These are phyloP conservation scores for Xyrauchen texanus DNA, from an alignment of 2,113 vertebrate genomes.

Conservation along the genomic window DNA sequence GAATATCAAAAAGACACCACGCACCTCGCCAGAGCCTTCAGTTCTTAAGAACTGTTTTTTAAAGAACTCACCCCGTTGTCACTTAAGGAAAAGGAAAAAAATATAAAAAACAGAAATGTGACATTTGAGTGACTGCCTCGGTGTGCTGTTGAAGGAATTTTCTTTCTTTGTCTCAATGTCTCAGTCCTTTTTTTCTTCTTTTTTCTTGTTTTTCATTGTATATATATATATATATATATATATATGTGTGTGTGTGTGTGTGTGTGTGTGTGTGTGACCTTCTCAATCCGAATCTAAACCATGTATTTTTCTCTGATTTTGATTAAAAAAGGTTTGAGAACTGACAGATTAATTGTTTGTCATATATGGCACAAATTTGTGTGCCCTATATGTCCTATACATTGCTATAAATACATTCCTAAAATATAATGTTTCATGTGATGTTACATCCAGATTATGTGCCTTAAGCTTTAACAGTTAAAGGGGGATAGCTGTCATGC, in stretches of 20 bases:
- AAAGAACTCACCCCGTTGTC: conserved; percentile 67
- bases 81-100: conserved; percentile 45
- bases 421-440: too few relatives aligned
- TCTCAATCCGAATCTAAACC: conserved; percentile 8
- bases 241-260: too few relatives aligned
- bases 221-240: too few relatives aligned
- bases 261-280: too few relatives aligned
- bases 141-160: conserved; percentile 52
- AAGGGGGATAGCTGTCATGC: too few relatives aligned
- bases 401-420: too few relatives aligned
- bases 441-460: neutral
- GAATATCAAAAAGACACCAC: conserved; percentile 75
- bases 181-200: conserved; percentile 31
- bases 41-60: conserved; percentile 60
- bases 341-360: neutral
- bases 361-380: neutral
- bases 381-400: neutral
- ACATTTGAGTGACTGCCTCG: conserved; percentile 57
- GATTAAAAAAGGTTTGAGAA: conserved; percentile 14
- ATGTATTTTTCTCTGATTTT: conserved; percentile 8
- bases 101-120: conserved; percentile 40
- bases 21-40: conserved; percentile 68
- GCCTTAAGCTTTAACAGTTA: too few relatives aligned
- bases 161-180: conserved; percentile 37
- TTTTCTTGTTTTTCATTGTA: conserved; percentile 43